phyloP scores from a whole-genome alignment of 2,888 invertebrate species.

The Azorinus chamasolen region DNA sequence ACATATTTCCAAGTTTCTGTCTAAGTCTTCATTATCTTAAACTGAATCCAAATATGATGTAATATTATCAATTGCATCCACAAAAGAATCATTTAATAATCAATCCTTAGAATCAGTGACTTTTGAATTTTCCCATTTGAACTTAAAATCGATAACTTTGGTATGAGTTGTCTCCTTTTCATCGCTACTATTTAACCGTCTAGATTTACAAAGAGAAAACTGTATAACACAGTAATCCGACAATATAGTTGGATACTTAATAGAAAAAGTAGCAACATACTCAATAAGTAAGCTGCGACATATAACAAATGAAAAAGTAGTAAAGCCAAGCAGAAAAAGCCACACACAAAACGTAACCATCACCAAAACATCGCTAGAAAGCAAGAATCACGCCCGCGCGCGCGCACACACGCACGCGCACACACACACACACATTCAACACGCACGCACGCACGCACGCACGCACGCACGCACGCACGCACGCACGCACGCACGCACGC shows the following conservation, averaged over 20 bases:
- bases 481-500: too few species aligned
- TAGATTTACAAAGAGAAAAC: not conserved
- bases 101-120: too few species aligned
- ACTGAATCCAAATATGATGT: not conserved
- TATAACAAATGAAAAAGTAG: too few species aligned
- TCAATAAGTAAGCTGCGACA: not conserved
- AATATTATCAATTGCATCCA: not conserved
- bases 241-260: slow-evolving; percentile 21
- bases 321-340: too few species aligned
- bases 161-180: too few species aligned
- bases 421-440: not conserved
- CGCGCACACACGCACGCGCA: not conserved
- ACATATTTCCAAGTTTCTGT: not conserved
- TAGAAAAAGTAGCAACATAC: not conserved
- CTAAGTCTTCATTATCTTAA: not conserved
- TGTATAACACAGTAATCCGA: slow-evolving; percentile 12
- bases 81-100: not conserved
- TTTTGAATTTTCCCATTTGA: too few species aligned
- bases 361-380: too few species aligned
- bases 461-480: too few species aligned
- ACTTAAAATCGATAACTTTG: not conserved
- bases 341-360: too few species aligned
- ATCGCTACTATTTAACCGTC: too few species aligned
- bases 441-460: too few species aligned
- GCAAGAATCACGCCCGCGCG: not conserved